These are phyloP conservation scores for Syndactyla subalaris DNA, from an alignment of 2,797 vertebrate genomes.

Conservation along the genomic window DNA sequence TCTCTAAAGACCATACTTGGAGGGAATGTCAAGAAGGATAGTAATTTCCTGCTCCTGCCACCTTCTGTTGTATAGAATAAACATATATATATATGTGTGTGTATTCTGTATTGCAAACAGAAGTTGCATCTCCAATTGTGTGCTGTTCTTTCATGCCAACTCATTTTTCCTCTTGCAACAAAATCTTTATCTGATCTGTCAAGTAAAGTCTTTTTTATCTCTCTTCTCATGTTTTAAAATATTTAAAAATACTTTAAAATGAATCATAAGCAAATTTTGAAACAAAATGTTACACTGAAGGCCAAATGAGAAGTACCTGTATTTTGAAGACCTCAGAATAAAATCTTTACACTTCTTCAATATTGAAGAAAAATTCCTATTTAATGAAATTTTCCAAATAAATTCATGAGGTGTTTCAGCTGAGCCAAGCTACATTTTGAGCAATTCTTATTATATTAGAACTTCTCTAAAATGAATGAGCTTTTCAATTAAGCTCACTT, in stretches of 20 bases:
- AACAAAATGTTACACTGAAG: background rate
- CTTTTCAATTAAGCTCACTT: background rate
- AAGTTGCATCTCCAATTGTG: background rate
- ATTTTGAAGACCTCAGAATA: background rate
- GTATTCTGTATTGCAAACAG: background rate
- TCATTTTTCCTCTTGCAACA: background rate
- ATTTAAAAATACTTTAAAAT: background rate
- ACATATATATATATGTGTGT: too few species aligned
- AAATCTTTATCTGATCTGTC: background rate
- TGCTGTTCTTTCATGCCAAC: background rate
- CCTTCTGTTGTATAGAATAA: background rate
- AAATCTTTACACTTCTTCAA: background rate
- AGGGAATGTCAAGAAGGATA: background rate
- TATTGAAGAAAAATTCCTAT: background rate
- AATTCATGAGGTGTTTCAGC: background rate
- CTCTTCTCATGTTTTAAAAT: background rate
- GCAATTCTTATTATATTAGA: background rate
- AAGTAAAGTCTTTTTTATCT: background rate
- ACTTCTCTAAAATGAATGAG: background rate
- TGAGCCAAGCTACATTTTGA: background rate
- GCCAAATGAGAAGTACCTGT: background rate
- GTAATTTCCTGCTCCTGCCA: background rate
- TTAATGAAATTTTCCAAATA: background rate
- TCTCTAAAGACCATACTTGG: background rate
- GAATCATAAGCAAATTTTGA: background rate